Percentiles rank a stretch among this genome's conserved stretches.
Conservation (phyloP, 2,113 vertebrate species). For the Nerophis ophidion region DNA sequence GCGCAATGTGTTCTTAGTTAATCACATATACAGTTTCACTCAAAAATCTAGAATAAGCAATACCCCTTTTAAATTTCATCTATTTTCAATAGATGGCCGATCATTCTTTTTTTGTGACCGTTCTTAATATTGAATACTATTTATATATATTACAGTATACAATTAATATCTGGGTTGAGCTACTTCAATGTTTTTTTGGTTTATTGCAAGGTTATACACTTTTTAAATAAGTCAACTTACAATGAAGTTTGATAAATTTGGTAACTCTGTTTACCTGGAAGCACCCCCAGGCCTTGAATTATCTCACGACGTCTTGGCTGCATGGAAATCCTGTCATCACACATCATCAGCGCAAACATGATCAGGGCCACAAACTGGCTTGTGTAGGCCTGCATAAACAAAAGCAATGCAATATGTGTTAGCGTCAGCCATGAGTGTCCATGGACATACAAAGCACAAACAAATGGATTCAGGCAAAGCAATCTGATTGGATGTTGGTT, state of each 20-base stretch:
- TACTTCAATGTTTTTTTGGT: too few relatives aligned
- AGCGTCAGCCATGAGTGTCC: not conserved
- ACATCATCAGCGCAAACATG: slow-evolving; percentile 98
- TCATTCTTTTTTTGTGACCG: too few relatives aligned
- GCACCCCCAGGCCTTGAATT: slow-evolving; percentile 83
- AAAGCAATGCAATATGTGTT: not conserved
- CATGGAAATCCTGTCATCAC: slow-evolving; percentile 94
- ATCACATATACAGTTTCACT: too few relatives aligned
- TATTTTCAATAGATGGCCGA: too few relatives aligned
- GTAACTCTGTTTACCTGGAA: slow-evolving; percentile 78
- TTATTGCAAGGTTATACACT: too few relatives aligned
- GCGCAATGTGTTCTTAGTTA: too few relatives aligned
- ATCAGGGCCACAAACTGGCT: slow-evolving; percentile 96
- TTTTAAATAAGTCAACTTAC: too few relatives aligned
- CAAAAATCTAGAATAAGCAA: too few relatives aligned
- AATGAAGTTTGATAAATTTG: not conserved
- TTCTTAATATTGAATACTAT: too few relatives aligned
- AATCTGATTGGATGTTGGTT: not conserved
- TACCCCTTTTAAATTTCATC: too few relatives aligned
- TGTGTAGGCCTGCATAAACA: slow-evolving; percentile 83
- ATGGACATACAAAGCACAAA: not conserved
- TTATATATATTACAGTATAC: too few relatives aligned
- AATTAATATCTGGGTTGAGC: too few relatives aligned
- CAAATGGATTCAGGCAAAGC: not conserved
- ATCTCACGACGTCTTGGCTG: slow-evolving; percentile 93